Percentiles rank a stretch among this genome's conserved stretches.
These are phyloP conservation scores for Atherinosoma microstoma DNA, from an alignment of 2,797 vertebrate species.

Conservation along the genomic window DNA sequence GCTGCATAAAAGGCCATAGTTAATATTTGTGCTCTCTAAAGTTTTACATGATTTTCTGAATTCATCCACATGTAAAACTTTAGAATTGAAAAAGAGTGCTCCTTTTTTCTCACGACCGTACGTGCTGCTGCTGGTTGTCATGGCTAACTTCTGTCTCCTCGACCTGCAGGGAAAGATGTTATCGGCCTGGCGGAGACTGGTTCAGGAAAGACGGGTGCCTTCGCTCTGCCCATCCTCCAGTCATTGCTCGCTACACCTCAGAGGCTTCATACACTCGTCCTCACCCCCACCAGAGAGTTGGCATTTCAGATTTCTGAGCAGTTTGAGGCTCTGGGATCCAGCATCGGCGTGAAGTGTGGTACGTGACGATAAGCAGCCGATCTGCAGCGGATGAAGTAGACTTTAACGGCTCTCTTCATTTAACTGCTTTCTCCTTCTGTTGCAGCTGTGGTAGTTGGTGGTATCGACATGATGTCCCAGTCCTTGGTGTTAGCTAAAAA, in stretches of 20 bases:
- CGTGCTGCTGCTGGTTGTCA: not conserved
- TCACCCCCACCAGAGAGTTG: slow-evolving; percentile 95
- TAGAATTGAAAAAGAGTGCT: not conserved
- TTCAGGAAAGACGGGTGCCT: slow-evolving; percentile 96
- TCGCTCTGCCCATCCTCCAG: slow-evolving; percentile 96
- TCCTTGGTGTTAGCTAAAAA: slow-evolving; percentile 97
- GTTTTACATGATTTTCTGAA: not conserved
- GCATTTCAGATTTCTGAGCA: slow-evolving; percentile 98
- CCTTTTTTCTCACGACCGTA: not conserved
- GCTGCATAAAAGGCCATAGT: too few species aligned
- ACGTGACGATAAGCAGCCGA: slow-evolving; percentile 19
- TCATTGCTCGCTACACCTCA: slow-evolving; percentile 90
- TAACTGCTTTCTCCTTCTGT: slow-evolving; percentile 34
- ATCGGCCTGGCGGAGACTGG: slow-evolving; percentile 97
- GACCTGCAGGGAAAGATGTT: slow-evolving; percentile 88
- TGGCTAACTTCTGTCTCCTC: not conserved
- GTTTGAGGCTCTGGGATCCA: slow-evolving; percentile 96
- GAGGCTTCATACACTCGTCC: slow-evolving; percentile 93
- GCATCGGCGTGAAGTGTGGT: slow-evolving; percentile 95
- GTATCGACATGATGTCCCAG: slow-evolving; percentile 98
- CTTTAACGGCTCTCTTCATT: not conserved
- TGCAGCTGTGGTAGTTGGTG: slow-evolving; percentile 94
- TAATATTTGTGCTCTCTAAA: too few species aligned
- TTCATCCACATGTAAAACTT: not conserved
- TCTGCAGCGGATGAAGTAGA: not conserved